phyloP scores from a whole-genome alignment of 2,888 invertebrate species.

The Mesorhabditis sp. region DNA sequence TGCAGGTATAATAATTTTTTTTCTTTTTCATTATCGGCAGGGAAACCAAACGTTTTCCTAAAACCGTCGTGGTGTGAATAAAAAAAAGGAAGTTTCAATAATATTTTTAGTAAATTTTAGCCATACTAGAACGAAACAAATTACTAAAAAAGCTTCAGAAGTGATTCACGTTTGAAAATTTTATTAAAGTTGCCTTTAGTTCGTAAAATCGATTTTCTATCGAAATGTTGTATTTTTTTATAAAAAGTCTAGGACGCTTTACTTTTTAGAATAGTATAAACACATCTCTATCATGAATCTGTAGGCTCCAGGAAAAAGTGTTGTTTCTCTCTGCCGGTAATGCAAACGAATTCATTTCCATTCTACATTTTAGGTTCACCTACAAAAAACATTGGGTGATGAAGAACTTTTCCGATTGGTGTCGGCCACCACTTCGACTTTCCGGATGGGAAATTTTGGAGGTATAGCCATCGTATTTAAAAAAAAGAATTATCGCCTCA shows the following conservation, averaged over 20 bases:
- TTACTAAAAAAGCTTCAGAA: not conserved
- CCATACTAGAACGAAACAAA: not conserved
- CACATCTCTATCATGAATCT: no score
- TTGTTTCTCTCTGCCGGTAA: no score
- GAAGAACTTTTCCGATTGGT: slow-evolving; percentile 27
- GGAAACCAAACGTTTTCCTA: not conserved
- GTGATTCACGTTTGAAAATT: not conserved
- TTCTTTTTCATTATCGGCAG: not conserved
- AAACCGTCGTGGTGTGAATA: not conserved
- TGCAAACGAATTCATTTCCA: not conserved
- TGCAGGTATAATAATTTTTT: slow-evolving; percentile 25
- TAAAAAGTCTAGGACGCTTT: no score
- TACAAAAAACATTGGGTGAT: slow-evolving; percentile 33
- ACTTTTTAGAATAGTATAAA: no score
- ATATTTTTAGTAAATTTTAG: not conserved
- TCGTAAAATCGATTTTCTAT: no score
- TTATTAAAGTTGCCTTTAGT: not conserved
- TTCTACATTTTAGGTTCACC: slow-evolving; percentile 21
- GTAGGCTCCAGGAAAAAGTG: no score
- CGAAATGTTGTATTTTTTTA: no score
- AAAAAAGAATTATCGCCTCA: slow-evolving; percentile 9
- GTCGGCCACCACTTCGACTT: slow-evolving; percentile 15
- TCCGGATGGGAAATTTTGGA: slow-evolving; percentile 9
- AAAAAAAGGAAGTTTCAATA: not conserved
- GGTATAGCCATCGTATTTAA: not conserved